Conservation (phyloP, 2,888 invertebrate genomes). For the Tupiocoris notatus region DNA sequence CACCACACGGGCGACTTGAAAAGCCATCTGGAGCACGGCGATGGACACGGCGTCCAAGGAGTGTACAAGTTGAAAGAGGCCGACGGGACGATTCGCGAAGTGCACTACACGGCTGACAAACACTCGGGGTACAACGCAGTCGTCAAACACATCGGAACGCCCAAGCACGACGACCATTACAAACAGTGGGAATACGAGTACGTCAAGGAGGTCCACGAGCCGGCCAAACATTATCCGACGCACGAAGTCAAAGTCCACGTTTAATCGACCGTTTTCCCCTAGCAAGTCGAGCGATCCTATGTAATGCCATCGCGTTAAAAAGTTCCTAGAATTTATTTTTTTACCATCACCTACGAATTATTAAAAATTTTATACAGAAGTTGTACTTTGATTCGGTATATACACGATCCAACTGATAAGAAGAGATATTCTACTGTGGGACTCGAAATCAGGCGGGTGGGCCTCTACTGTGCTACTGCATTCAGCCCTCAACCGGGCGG, state of each 20-base stretch:
- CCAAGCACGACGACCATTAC: conserved; percentile 33
- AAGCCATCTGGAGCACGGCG: conserved; percentile 32
- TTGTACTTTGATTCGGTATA: too few relatives aligned
- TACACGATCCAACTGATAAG: too few relatives aligned
- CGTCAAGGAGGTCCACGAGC: conserved; percentile 34
- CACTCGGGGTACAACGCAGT: conserved; percentile 42
- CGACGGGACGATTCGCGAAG: conserved; percentile 36
- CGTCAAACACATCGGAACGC: conserved; percentile 38
- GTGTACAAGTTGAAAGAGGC: conserved; percentile 41
- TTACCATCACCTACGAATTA: too few relatives aligned
- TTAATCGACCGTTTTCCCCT: background rate
- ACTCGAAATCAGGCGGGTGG: too few relatives aligned
- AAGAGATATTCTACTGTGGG: too few relatives aligned
- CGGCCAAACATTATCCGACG: conserved; percentile 30
- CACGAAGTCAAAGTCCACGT: conserved; percentile 29
- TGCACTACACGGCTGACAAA: conserved; percentile 40
- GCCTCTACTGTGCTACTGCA: too few relatives aligned
- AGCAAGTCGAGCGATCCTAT: too few relatives aligned
- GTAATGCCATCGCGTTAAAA: too few relatives aligned
- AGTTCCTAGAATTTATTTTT: conserved; percentile 23
- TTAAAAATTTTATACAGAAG: too few relatives aligned
- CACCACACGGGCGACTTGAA: conserved; percentile 41
- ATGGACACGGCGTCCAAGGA: conserved; percentile 38
- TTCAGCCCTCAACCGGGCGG: too few relatives aligned
- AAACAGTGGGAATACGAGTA: conserved; percentile 32